phyloP scores from a whole-genome alignment of 2,888 invertebrate species.

The Scaptomyza flava region DNA sequence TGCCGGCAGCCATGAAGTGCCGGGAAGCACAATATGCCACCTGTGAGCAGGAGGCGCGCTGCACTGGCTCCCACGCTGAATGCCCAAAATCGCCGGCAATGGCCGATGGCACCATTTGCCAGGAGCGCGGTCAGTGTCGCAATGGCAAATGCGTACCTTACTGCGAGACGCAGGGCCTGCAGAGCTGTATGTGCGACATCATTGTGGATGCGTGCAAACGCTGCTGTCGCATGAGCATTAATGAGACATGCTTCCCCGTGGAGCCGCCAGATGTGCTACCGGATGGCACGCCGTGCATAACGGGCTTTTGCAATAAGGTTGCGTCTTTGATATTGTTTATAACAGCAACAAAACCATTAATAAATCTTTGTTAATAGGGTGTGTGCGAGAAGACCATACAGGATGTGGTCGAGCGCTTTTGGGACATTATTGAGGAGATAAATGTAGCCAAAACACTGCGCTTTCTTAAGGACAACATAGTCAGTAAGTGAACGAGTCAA shows the following conservation, averaged over 20 bases:
- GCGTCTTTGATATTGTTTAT: not conserved
- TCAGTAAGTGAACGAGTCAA: conserved; percentile 87
- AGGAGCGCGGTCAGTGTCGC: conserved; percentile 95
- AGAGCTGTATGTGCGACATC: conserved; percentile 98
- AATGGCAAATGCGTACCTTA: conserved; percentile 96
- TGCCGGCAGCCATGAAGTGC: conserved; percentile 92
- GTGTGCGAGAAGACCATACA: conserved; percentile 97
- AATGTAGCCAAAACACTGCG: conserved; percentile 96
- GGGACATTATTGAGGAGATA: conserved; percentile 98
- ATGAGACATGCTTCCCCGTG: conserved; percentile 96
- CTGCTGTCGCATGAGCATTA: conserved; percentile 95
- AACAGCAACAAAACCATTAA: not conserved
- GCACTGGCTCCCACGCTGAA: conserved; percentile 92
- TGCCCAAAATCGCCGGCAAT: conserved; percentile 93
- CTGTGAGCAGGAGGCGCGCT: conserved; percentile 96
- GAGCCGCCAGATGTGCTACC: conserved; percentile 94
- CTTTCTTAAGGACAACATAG: conserved; percentile 96
- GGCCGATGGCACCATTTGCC: conserved; percentile 90
- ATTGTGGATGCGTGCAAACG: conserved; percentile 96
- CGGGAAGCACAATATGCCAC: conserved; percentile 95
- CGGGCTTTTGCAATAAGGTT: conserved; percentile 98
- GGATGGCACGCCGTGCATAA: conserved; percentile 97
- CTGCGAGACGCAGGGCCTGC: conserved; percentile 96
- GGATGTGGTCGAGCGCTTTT: conserved; percentile 97
- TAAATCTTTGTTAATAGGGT: conserved; percentile 87